Percentiles rank a stretch among this genome's conserved stretches.
Evolutionary conservation across 64 coral and sea anemone genomes (phyloP).

Genomic region (Actinia tenebrosa): DNA sequence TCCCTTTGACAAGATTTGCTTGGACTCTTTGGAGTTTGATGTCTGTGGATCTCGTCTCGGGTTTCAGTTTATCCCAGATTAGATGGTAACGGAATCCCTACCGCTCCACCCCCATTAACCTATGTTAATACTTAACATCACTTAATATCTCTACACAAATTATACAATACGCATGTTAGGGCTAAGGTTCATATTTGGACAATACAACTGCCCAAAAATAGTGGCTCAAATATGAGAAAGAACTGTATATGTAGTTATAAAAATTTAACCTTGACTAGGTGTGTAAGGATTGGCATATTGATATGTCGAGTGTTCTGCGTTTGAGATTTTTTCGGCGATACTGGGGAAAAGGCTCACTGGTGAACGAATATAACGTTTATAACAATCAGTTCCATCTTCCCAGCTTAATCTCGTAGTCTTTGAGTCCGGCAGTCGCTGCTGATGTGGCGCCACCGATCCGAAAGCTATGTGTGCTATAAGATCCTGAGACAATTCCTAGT

Average conservation of each 20-base stretch:
- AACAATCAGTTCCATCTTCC: constrained; percentile 6
- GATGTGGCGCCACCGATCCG: constrained; percentile 32
- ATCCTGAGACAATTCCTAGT: neutral
- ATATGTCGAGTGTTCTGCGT: neutral
- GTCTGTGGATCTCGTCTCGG: constrained; percentile 26
- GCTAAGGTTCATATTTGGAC: neutral
- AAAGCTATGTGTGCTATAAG: constrained; percentile 8
- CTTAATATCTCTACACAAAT: too few relatives aligned
- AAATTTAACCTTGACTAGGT: neutral
- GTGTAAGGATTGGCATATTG: constrained; percentile 6
- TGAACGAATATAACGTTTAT: constrained; percentile 9
- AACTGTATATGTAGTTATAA: too few relatives aligned
- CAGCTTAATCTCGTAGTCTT: constrained; percentile 11
- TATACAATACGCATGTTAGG: neutral
- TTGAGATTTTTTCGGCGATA: neutral
- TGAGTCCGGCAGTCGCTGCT: neutral
- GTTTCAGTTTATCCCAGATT: constrained; percentile 30
- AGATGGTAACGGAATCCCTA: neutral
- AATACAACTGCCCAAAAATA: neutral
- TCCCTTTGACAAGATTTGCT: constrained; percentile 22
- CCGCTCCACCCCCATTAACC: too few relatives aligned
- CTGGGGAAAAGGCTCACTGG: neutral
- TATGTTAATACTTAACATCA: too few relatives aligned
- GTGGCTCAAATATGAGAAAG: neutral
- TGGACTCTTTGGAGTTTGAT: constrained; percentile 43